Evolutionary conservation across 2,797 vertebrate genomes (phyloP).

Genomic region (Gymnothorax javanicus): DNA sequence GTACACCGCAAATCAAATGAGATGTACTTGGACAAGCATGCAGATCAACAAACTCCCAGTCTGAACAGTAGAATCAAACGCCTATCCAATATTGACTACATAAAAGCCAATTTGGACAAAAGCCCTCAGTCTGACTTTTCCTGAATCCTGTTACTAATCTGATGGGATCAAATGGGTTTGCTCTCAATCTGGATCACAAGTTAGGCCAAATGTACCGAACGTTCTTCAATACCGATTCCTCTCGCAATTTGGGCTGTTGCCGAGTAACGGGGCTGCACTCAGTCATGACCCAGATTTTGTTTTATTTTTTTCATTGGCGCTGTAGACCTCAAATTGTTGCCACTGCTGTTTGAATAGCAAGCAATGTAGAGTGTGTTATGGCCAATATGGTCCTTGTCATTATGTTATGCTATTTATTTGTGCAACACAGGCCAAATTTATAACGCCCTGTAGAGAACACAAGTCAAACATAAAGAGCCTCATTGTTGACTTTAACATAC

Average conservation of each 20-base stretch:
- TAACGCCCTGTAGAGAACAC: constrained; percentile 14
- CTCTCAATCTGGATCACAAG: constrained; percentile 44
- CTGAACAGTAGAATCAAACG: constrained; percentile 12
- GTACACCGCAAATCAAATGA: background rate
- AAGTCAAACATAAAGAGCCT: constrained; percentile 26
- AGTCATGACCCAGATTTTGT: constrained; percentile 38
- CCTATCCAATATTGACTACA: background rate
- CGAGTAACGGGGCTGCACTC: constrained; percentile 34
- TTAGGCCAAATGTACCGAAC: constrained; percentile 39
- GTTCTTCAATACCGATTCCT: constrained; percentile 32
- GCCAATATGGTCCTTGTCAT: no score
- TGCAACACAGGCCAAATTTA: constrained; percentile 25
- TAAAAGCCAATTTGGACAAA: background rate
- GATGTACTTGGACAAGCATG: background rate
- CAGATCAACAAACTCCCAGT: constrained; percentile 11
- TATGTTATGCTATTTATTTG: constrained; percentile 14
- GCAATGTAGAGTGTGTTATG: no score
- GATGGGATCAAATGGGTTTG: constrained; percentile 58
- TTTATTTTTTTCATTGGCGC: constrained; percentile 27
- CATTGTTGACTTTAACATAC: constrained; percentile 30
- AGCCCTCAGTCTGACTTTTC: constrained; percentile 9
- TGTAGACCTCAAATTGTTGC: constrained; percentile 1
- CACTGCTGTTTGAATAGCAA: no score
- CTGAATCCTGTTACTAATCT: constrained; percentile 46
- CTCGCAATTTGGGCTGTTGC: constrained; percentile 32